A percentile compares a stretch with the other conserved stretches of the same genome.
These are phyloP conservation scores for Glareola pratincola DNA, from an alignment of 2,113 vertebrate genomes.

Conservation along the genomic window DNA sequence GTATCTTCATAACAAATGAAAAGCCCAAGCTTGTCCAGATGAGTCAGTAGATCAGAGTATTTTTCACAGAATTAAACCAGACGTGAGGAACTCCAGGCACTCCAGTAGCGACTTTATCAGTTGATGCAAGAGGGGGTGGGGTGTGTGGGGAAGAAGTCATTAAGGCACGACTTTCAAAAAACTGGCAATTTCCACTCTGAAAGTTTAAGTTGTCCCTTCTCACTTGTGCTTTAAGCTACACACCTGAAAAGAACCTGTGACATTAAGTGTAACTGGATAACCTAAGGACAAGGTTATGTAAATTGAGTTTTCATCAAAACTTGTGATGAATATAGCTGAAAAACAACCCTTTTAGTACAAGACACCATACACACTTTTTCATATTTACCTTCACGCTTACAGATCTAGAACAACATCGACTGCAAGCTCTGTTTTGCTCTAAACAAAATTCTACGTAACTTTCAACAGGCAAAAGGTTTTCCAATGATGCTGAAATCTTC, in stretches of 20 bases:
- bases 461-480: not conserved
- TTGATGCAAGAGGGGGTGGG: not conserved
- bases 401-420: not conserved
- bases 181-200: not conserved
- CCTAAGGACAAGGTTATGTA: not conserved
- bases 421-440: not conserved
- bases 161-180: not conserved
- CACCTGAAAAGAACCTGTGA: not conserved
- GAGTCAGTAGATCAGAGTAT: not conserved
- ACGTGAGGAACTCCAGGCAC: not conserved
- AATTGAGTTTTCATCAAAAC: not conserved
- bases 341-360: not conserved
- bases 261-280: not conserved
- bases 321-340: not conserved
- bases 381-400: not conserved
- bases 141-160: not conserved
- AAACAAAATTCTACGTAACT: not conserved
- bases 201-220: not conserved
- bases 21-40: not conserved
- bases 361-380: not conserved
- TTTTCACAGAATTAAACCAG: not conserved
- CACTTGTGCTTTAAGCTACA: not conserved
- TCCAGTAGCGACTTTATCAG: not conserved
- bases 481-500: not conserved
- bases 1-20: not conserved